Conservation (phyloP, 2,888 invertebrate species). For the Tetragonula carbonaria region DNA sequence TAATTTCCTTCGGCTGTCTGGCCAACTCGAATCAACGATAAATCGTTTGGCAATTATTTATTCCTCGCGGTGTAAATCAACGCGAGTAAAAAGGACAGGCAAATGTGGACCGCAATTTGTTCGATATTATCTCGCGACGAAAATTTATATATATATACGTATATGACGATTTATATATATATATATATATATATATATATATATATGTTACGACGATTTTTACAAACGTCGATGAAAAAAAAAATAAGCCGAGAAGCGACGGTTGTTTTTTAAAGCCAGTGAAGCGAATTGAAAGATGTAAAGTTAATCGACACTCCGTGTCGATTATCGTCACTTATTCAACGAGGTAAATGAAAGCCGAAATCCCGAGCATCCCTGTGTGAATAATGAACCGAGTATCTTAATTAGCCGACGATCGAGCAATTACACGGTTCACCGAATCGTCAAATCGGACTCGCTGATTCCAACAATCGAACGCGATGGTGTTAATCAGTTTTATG, state of each 20-base stretch:
- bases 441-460: constrained; percentile 18
- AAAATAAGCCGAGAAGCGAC: neutral
- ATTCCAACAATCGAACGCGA: constrained; percentile 11
- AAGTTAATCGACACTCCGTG: constrained; percentile 4
- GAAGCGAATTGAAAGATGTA: neutral
- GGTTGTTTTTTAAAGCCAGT: neutral
- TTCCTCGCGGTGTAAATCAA: constrained; percentile 9
- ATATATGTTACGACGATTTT: neutral
- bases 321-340: constrained; percentile 20
- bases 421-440: constrained; percentile 22
- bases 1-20: neutral
- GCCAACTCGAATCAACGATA: constrained; percentile 10
- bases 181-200: no score
- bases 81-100: neutral
- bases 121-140: neutral
- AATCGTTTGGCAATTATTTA: constrained; percentile 15
- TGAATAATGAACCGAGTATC: constrained; percentile 29
- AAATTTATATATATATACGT: neutral
- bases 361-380: neutral
- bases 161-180: neutral
- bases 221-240: neutral
- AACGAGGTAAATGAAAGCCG: constrained; percentile 27
- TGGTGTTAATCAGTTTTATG: neutral
- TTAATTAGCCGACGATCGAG: constrained; percentile 15
- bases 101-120: neutral